Conservation (phyloP, 2,888 invertebrate species). For the Cryptus viduatorius region DNA sequence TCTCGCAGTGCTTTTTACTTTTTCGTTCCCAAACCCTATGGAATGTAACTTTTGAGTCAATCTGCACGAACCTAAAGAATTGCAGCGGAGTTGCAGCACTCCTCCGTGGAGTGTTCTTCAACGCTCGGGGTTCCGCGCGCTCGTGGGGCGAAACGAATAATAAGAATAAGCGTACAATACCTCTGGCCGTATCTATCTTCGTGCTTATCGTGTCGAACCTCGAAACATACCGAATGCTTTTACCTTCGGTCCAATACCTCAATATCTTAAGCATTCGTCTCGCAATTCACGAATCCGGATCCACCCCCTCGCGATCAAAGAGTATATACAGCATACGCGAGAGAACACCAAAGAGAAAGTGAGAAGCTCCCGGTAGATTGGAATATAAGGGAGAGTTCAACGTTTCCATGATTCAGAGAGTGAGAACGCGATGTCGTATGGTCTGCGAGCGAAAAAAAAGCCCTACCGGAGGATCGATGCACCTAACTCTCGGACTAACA, state of each 20-base stretch:
- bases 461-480: conserved; percentile 62
- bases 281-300: conserved; percentile 28
- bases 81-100: conserved; percentile 14
- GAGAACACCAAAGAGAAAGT: conserved; percentile 2
- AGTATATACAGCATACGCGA: background rate
- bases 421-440: conserved; percentile 47
- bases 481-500: conserved; percentile 69
- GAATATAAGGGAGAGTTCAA: conserved; percentile 60
- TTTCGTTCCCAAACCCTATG: background rate
- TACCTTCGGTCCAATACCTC: conserved; percentile 61
- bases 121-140: conserved; percentile 15
- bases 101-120: conserved; percentile 9
- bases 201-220: conserved; percentile 66
- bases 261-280: conserved; percentile 67
- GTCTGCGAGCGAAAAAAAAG: conserved; percentile 49
- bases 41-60: conserved; percentile 20
- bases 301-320: conserved; percentile 33
- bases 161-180: conserved; percentile 27
- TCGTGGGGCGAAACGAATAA: conserved; percentile 13
- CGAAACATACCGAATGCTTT: conserved; percentile 72
- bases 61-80: conserved; percentile 12
- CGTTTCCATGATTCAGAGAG: conserved; percentile 55
- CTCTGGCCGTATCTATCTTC: conserved; percentile 53
- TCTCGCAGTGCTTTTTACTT: background rate
- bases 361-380: conserved; percentile 50